Conservation (phyloP, 2,888 invertebrate species). For the Isotomurus palustris region DNA sequence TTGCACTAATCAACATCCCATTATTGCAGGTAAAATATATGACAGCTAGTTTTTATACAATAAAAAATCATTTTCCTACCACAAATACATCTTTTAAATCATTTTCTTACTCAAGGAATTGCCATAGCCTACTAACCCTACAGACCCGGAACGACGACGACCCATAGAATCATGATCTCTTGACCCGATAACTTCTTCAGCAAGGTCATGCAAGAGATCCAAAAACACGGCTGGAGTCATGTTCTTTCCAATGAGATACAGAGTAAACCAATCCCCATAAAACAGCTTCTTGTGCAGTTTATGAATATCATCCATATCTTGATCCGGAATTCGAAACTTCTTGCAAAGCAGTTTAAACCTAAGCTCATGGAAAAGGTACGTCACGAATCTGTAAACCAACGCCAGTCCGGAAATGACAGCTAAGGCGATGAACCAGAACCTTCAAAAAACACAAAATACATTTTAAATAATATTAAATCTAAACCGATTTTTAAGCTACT, state of each 20-base stretch:
- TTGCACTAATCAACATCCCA: too few relatives aligned
- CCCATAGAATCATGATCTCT: too few relatives aligned
- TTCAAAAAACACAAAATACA: slow-evolving; percentile 2
- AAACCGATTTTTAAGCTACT: neutral
- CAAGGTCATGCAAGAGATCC: slow-evolving; percentile 56
- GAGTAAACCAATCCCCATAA: slow-evolving; percentile 86
- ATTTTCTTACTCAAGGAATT: too few relatives aligned
- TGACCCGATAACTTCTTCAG: neutral
- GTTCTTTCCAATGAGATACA: slow-evolving; percentile 79
- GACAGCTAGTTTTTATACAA: too few relatives aligned
- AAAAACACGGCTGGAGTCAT: slow-evolving; percentile 79
- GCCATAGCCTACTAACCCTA: too few relatives aligned
- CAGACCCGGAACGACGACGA: too few relatives aligned
- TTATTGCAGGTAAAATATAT: too few relatives aligned
- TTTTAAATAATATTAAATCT: neutral
- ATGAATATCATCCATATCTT: slow-evolving; percentile 9
- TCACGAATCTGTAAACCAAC: slow-evolving; percentile 42
- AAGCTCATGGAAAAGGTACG: slow-evolving; percentile 16
- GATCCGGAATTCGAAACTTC: slow-evolving; percentile 9
- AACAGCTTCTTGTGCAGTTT: slow-evolving; percentile 51
- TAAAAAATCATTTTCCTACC: too few relatives aligned
- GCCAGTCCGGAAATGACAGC: slow-evolving; percentile 40
- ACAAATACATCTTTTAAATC: too few relatives aligned
- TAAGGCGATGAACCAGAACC: slow-evolving; percentile 47
- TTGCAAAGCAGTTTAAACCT: slow-evolving; percentile 19